Conservation (phyloP, 1,140 invertebrate genomes). For the Coelopa frigida region DNA sequence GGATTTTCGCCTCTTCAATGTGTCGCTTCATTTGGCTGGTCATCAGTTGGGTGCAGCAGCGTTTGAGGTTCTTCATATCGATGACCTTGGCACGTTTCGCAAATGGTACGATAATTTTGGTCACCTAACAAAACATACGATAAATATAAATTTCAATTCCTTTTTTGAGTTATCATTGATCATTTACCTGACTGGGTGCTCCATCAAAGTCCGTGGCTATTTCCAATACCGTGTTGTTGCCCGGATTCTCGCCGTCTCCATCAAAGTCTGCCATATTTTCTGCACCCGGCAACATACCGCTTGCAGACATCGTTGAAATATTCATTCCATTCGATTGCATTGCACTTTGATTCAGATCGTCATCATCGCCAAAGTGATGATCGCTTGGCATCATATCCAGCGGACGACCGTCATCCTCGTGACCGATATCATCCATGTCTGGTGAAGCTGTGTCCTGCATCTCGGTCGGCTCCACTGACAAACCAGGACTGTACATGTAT, state of each 20-base stretch:
- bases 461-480: constrained; percentile 19
- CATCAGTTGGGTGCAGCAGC: constrained; percentile 50
- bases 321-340: no score
- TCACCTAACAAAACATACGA: constrained; percentile 49
- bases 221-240: constrained; percentile 35
- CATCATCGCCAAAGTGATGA: constrained; percentile 4
- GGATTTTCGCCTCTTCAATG: constrained; percentile 15
- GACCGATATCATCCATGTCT: constrained; percentile 22
- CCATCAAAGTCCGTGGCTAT: constrained; percentile 39
- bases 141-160: no score
- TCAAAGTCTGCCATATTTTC: no score
- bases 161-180: not conserved
- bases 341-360: no score
- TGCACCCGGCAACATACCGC: no score
- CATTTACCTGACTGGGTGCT: constrained; percentile 31
- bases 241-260: constrained; percentile 2
- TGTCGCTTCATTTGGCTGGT: constrained; percentile 26
- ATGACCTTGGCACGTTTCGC: constrained; percentile 66
- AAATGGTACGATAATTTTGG: constrained; percentile 58
- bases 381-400: not conserved
- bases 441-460: constrained; percentile 27
- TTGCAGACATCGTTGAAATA: no score
- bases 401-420: not conserved
- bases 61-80: constrained; percentile 66
- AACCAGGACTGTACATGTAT: constrained; percentile 29